Percentiles rank a stretch among this genome's conserved stretches.
phyloP scores from a whole-genome alignment of 2,797 vertebrate genomes.

The Limosa lapponica region DNA sequence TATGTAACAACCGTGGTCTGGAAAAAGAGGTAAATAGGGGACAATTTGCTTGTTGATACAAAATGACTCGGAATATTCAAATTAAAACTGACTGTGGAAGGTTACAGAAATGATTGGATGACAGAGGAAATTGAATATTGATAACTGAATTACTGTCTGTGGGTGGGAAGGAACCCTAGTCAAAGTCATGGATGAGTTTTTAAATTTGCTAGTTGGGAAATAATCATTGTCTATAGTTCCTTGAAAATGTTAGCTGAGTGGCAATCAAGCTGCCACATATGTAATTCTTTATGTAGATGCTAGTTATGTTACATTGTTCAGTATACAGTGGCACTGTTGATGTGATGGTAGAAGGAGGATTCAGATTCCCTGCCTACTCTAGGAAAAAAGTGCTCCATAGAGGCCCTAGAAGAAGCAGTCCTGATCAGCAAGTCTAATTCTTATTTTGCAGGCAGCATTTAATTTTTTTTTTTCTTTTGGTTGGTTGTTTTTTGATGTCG shows the following conservation, averaged over 20 bases:
- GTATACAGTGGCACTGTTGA: background rate
- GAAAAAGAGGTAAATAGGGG: background rate
- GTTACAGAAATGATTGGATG: background rate
- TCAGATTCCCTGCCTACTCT: background rate
- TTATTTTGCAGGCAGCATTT: background rate
- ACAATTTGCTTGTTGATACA: background rate
- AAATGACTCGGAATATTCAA: background rate
- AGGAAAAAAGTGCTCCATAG: background rate
- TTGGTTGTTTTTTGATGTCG: background rate
- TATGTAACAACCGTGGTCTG: background rate
- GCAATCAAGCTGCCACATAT: background rate
- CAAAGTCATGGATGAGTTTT: background rate
- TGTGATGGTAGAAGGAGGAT: background rate
- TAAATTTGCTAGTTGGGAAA: background rate
- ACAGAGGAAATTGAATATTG: background rate
- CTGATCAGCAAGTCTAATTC: background rate
- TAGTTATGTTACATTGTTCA: background rate
- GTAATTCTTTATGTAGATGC: background rate
- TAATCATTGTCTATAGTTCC: background rate
- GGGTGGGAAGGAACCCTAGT: background rate
- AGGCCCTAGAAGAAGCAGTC: background rate
- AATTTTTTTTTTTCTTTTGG: rapidly evolving
- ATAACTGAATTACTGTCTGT: background rate
- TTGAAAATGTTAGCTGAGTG: background rate
- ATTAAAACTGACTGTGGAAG: background rate